Base-by-base conservation (phyloP, 2,888 invertebrate genomes). In the Pinctada fucata region DNA sequence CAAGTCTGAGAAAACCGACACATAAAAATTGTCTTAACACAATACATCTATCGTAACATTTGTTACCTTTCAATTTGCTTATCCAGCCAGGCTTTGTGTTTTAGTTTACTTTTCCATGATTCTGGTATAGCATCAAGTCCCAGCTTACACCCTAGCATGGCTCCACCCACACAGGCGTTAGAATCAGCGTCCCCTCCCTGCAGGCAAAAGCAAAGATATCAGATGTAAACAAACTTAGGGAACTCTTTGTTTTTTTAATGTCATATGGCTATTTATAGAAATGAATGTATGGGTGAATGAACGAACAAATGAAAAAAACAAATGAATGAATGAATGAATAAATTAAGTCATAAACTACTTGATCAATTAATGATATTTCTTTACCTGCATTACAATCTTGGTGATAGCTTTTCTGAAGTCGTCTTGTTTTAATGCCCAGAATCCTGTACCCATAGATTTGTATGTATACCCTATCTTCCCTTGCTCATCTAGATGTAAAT, bases 131-230 rank as follows among this genome's bases (percentile, higher is more conserved):
- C 79, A 13, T 80, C 79, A 47, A 82, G 52, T 6, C 89, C 88
- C 47, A 88, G 82, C 69, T 87, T 88, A 79, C 89, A 88, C 5
- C 88, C 89, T 48, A 89, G 77, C 58, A 89, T 66, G 49, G 89
- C 87, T 4, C 89, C 89, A n/a, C 87, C 89, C 48, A 88, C 87
- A 64, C 86, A 86, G 5, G 85, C 86, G 79, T 89, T 89, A 10
- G 88, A 85, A 80, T 89, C 89, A 52, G 89, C 87, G 83, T 89
- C 89, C 8, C 89, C 89, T 67, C 84, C 89, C 88, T 89, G 58
- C 31, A 31, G 31, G 31, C 31, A 31, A 31, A 31, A 31, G 31
- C 31, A 31, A 31, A 31, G 31, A 31, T 31, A 31, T 31, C 31
- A 31, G 31, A 31, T 31, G 31, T 31, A 31, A 31, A 31, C 31